Conservation (phyloP, 2,113 vertebrate species). For the Heterochromis multidens region DNA sequence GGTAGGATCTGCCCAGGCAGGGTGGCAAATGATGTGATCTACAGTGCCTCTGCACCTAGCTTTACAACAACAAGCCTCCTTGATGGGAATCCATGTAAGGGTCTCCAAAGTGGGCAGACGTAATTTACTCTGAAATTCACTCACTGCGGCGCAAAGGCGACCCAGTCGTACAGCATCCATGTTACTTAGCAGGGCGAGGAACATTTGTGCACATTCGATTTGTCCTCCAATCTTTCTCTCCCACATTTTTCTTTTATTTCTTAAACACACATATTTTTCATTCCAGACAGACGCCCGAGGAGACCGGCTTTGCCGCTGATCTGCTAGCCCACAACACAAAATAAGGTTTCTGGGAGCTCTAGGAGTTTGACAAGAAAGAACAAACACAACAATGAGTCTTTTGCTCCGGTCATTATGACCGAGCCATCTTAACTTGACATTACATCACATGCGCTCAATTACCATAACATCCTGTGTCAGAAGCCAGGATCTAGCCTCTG, state of each 20-base stretch:
- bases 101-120: constrained; percentile 14
- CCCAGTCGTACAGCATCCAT: constrained; percentile 24
- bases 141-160: constrained; percentile 4
- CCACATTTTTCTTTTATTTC: constrained; percentile 15
- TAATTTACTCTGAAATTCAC: constrained; percentile 49
- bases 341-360: constrained; percentile 13
- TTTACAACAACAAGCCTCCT: constrained; percentile 13
- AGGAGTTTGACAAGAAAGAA: not conserved
- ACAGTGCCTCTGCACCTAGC: constrained; percentile 19
- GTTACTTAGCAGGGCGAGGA: constrained; percentile 24
- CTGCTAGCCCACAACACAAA: constrained; percentile 1
- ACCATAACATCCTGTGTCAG: not conserved
- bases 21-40: constrained; percentile 56
- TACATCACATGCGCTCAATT: constrained; percentile 9
- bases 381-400: not conserved
- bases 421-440: not conserved
- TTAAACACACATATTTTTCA: constrained; percentile 44
- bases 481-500: not conserved
- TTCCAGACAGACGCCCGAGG: constrained; percentile 19
- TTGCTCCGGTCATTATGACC: not conserved
- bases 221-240: constrained; percentile 47
- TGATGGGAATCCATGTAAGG: constrained; percentile 9
- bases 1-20: constrained; percentile 15
- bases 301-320: constrained; percentile 41
- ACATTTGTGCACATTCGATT: constrained; percentile 38